These are phyloP conservation scores for Oreohelix idahoensis DNA, from an alignment of 1,140 invertebrate genomes.

Conservation along the genomic window DNA sequence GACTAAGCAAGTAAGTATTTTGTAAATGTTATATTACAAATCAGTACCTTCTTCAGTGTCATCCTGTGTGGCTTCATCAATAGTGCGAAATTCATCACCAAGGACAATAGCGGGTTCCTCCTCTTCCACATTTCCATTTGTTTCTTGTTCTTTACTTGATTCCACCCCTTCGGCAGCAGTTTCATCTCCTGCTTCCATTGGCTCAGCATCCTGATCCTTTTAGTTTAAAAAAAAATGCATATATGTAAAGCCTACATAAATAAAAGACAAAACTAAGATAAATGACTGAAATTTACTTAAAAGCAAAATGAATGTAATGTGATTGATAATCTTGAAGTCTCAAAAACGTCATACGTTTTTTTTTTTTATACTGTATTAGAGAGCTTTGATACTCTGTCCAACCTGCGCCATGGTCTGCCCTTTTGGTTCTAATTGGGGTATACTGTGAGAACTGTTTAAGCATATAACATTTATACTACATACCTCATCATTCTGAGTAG, in stretches of 20 bases:
- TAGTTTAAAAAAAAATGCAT: not conserved
- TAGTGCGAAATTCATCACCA: constrained; percentile 56
- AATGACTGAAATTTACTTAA: too few species aligned
- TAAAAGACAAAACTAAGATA: not conserved
- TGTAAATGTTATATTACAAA: not conserved
- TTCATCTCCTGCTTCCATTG: constrained; percentile 33
- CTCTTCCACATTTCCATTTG: constrained; percentile 54
- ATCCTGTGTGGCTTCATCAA: constrained; percentile 57
- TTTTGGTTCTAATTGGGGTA: too few species aligned
- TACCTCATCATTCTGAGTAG: constrained; percentile 20
- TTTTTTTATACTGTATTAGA: too few species aligned
- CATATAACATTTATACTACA: too few species aligned
- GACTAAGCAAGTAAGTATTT: too few species aligned
- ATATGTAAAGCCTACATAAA: not conserved
- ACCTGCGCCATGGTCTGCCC: too few species aligned
- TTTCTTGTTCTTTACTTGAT: constrained; percentile 46
- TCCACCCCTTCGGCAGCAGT: constrained; percentile 55
- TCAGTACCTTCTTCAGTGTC: constrained; percentile 44
- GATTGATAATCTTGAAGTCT: too few species aligned
- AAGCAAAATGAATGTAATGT: too few species aligned
- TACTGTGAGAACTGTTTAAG: too few species aligned
- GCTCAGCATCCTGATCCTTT: constrained; percentile 30
- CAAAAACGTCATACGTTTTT: too few species aligned
- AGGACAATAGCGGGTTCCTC: constrained; percentile 45
- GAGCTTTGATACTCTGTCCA: too few species aligned